Evolutionary conservation across 1,140 invertebrate genomes (phyloP).

Genomic region (Triops cancriformis): DNA sequence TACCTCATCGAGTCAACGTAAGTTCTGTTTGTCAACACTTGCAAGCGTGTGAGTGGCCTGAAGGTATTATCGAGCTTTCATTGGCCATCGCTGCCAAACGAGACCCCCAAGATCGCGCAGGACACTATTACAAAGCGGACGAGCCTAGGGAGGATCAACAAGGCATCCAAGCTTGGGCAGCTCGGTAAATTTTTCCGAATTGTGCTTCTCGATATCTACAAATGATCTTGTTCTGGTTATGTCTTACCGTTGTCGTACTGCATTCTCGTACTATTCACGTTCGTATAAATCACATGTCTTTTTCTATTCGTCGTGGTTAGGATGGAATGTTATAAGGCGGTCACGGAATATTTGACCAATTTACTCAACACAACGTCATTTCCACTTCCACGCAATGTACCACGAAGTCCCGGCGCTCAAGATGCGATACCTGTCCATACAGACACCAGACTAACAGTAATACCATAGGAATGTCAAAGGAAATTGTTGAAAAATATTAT

Average conservation of each 20-base stretch:
- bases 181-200: slow-evolving; percentile 32
- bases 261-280: too few relatives aligned
- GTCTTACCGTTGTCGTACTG: too few relatives aligned
- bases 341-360: neutral
- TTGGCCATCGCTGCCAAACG: slow-evolving; percentile 69
- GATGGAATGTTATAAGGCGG: neutral
- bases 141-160: slow-evolving; percentile 61
- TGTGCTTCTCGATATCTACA: neutral
- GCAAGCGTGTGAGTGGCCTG: slow-evolving; percentile 65
- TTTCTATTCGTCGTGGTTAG: neutral
- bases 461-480: neutral
- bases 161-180: slow-evolving; percentile 39
- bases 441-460: neutral
- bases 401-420: neutral
- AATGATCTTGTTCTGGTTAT: too few relatives aligned
- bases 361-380: neutral
- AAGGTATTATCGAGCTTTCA: slow-evolving; percentile 80
- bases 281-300: too few relatives aligned
- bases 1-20: slow-evolving; percentile 68
- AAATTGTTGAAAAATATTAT: neutral
- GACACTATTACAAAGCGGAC: slow-evolving; percentile 79
- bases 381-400: neutral
- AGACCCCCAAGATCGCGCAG: slow-evolving; percentile 74
- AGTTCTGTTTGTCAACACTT: slow-evolving; percentile 67
- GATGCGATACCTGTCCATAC: neutral